phyloP scores from a whole-genome alignment of 1,140 invertebrate genomes.

The Tetramorium parvispinum region DNA sequence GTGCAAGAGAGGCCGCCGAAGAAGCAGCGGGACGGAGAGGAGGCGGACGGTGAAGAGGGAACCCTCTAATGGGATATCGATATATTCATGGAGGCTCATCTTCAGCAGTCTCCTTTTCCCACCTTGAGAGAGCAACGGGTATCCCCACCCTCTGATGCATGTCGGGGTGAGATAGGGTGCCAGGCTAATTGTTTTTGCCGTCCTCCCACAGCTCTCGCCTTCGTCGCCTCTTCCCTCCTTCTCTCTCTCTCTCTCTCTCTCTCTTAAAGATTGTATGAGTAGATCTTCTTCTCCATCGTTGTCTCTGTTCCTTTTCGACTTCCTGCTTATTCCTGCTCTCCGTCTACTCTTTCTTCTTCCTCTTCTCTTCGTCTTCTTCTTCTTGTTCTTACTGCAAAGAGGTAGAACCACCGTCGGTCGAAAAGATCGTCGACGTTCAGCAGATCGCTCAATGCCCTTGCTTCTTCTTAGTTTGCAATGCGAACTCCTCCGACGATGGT shows the following conservation, averaged over 20 bases:
- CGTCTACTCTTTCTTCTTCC: background rate
- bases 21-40: background rate
- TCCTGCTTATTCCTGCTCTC: slow-evolving; percentile 30
- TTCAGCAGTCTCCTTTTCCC: slow-evolving; percentile 70
- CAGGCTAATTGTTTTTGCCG: slow-evolving; percentile 74
- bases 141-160: slow-evolving; percentile 61
- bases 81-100: slow-evolving; percentile 81
- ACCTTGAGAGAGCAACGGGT: slow-evolving; percentile 57
- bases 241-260: background rate
- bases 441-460: slow-evolving; percentile 26
- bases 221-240: slow-evolving; percentile 34
- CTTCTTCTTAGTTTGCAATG: slow-evolving; percentile 69
- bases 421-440: slow-evolving; percentile 65
- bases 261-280: slow-evolving; percentile 33
- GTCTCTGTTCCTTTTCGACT: background rate
- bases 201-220: background rate
- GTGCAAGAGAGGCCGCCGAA: background rate
- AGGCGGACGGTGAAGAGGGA: slow-evolving; percentile 27
- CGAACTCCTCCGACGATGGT: slow-evolving; percentile 26
- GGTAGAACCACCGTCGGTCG: slow-evolving; percentile 37
- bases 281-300: background rate
- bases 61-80: slow-evolving; percentile 82
- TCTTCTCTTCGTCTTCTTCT: background rate
- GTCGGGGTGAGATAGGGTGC: slow-evolving; percentile 65
- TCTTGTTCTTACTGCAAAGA: slow-evolving; percentile 7